phyloP scores from a whole-genome alignment of 2,797 vertebrate genomes.

The Enteromius radiatus region DNA sequence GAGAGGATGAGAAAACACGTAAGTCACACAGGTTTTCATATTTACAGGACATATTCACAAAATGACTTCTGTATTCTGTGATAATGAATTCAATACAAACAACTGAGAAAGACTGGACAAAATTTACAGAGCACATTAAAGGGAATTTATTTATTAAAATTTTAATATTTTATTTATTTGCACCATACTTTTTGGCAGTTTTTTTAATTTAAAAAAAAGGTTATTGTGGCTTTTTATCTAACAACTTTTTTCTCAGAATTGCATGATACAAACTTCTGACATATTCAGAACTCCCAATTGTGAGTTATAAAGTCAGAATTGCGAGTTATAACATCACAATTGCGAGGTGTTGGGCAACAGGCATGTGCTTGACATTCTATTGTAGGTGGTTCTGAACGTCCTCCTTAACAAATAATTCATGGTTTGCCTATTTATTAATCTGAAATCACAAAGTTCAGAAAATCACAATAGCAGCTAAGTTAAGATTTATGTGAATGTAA shows the following conservation, averaged over 20 bases:
- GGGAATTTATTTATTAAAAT: no score
- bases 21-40: background rate
- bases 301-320: no score
- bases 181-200: no score
- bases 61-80: background rate
- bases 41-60: background rate
- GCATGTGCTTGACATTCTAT: background rate
- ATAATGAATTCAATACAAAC: background rate
- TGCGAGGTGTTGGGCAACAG: no score
- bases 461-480: background rate
- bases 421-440: background rate
- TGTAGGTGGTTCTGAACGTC: background rate
- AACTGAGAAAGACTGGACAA: background rate
- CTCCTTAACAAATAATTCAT: background rate
- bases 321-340: no score
- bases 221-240: no score
- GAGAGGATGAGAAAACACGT: background rate
- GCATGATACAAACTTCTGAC: no score
- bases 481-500: background rate
- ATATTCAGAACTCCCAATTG: no score
- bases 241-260: no score
- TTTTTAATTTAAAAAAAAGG: no score
- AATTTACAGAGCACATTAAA: background rate
- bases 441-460: background rate
- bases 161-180: no score